Conservation (phyloP, 2,888 invertebrate genomes). For the Drosophila dives region DNA sequence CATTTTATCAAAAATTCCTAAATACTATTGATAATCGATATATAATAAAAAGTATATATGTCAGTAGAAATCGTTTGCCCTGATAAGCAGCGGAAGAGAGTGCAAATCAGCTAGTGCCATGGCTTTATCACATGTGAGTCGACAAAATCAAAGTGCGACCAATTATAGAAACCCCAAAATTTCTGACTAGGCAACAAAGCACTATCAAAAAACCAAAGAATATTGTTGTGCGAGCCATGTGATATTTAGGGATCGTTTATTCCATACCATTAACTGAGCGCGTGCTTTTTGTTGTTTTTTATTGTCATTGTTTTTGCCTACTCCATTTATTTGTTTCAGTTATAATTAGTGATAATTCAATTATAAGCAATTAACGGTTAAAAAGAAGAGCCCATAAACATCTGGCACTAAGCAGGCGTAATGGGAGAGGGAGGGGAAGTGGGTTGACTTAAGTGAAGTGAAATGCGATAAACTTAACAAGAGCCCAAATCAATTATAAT, state of each 20-base stretch:
- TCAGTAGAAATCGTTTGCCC: background rate
- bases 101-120: slow-evolving; percentile 5
- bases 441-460: slow-evolving; percentile 28
- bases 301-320: slow-evolving; percentile 5
- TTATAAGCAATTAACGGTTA: slow-evolving; percentile 71
- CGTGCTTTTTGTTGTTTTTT: slow-evolving; percentile 39
- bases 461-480: slow-evolving; percentile 58
- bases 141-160: slow-evolving; percentile 47
- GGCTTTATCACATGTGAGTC: slow-evolving; percentile 23
- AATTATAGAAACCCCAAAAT: slow-evolving; percentile 43
- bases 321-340: slow-evolving; percentile 48
- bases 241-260: slow-evolving; percentile 29
- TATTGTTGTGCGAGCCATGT: slow-evolving; percentile 13
- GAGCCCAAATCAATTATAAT: slow-evolving; percentile 62
- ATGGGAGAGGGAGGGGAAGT: background rate
- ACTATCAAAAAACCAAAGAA: background rate
- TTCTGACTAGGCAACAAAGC: slow-evolving; percentile 43
- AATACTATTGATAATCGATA: background rate
- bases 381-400: slow-evolving; percentile 58
- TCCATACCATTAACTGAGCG: slow-evolving; percentile 52
- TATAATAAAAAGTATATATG: background rate
- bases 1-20: background rate
- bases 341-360: slow-evolving; percentile 74
- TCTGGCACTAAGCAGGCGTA: slow-evolving; percentile 11
- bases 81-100: slow-evolving; percentile 7